phyloP scores from a whole-genome alignment of 2,797 vertebrate genomes.

The Peromyscus nudipes region DNA sequence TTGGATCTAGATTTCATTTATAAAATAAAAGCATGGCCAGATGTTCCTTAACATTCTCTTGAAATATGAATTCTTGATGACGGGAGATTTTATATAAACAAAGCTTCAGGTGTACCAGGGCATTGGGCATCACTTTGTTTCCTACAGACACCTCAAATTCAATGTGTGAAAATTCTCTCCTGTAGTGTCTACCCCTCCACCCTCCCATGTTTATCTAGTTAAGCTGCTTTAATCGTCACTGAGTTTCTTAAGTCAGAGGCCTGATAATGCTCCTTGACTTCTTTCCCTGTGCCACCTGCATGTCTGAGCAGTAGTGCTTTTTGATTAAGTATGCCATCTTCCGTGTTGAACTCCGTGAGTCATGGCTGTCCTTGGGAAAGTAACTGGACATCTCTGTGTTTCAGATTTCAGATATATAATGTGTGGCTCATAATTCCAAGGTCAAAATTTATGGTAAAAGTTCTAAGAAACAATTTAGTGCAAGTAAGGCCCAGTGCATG shows the following conservation, averaged over 20 bases:
- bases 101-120: neutral
- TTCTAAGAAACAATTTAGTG: constrained; percentile 6
- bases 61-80: constrained; percentile 20
- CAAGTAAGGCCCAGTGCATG: neutral
- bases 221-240: neutral
- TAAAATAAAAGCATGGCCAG: constrained; percentile 35
- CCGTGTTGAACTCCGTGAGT: neutral
- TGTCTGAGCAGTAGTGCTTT: neutral
- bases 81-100: neutral
- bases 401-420: neutral
- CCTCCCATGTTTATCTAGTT: neutral
- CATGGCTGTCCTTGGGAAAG: neutral
- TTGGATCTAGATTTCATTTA: neutral
- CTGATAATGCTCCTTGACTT: neutral
- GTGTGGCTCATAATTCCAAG: constrained; percentile 10
- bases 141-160: neutral
- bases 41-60: neutral
- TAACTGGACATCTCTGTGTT: neutral
- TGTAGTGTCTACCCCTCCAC: neutral
- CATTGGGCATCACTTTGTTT: neutral
- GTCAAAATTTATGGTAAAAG: neutral
- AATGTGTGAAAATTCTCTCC: neutral
- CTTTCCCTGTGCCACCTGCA: neutral
- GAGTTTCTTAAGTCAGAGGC: neutral
- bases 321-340: neutral